A percentile compares a stretch with the other conserved stretches of the same genome.
phyloP scores from a whole-genome alignment of 2,113 vertebrate genomes.

The Hippoglossus stenolepis region DNA sequence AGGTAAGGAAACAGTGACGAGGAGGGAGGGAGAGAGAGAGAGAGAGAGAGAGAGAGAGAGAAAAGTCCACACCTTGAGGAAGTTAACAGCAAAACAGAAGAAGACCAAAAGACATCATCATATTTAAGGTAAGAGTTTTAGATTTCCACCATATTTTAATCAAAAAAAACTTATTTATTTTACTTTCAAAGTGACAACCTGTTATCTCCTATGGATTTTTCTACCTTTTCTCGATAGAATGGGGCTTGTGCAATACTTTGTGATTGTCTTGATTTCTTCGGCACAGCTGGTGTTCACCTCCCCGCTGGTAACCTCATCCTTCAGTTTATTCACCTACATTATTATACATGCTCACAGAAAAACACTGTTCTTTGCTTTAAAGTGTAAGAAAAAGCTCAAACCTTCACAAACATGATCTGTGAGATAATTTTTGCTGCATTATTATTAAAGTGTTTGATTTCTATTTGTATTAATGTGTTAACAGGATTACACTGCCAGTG shows the following conservation, averaged over 20 bases:
- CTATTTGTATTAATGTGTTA: slow-evolving; percentile 20
- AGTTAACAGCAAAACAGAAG: slow-evolving; percentile 33
- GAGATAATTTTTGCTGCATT: neutral
- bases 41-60: slow-evolving; percentile 15
- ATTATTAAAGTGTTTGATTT: neutral
- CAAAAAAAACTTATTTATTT: neutral
- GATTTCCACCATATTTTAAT: neutral
- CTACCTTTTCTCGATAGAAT: slow-evolving; percentile 45
- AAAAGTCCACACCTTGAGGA: slow-evolving; percentile 41
- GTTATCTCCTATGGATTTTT: too few species aligned
- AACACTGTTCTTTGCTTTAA: neutral
- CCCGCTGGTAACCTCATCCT: slow-evolving; percentile 61
- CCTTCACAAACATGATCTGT: neutral
- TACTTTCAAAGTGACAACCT: too few species aligned
- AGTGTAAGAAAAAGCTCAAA: neutral
- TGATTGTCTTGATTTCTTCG: slow-evolving; percentile 40
- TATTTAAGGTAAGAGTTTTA: slow-evolving; percentile 47
- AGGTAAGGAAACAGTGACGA: slow-evolving; percentile 77
- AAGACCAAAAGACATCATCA: slow-evolving; percentile 10
- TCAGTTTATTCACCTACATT: neutral
- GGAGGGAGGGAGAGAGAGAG: slow-evolving; percentile 22
- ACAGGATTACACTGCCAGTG: slow-evolving; percentile 3
- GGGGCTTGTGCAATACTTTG: slow-evolving; percentile 41
- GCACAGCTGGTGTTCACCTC: slow-evolving; percentile 23
- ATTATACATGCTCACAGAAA: neutral